Percentiles rank a stretch among this genome's conserved stretches.
These are phyloP conservation scores for Ophion slaviceki DNA, from an alignment of 2,888 invertebrate genomes.

Conservation along the genomic window DNA sequence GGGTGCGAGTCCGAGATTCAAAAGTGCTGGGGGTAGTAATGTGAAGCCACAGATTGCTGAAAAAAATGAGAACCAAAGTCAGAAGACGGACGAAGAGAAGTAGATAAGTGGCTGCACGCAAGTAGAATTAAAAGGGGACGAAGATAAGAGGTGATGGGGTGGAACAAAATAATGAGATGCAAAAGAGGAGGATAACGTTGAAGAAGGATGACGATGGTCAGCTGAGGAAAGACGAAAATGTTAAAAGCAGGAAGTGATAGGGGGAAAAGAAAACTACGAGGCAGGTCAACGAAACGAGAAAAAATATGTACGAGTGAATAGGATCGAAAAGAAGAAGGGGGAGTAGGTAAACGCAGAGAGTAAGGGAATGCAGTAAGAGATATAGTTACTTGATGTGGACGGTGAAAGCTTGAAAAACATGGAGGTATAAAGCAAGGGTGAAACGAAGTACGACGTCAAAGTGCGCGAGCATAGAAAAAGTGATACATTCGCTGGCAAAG, in stretches of 20 bases:
- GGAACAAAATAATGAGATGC: neutral
- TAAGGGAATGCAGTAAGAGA: conserved; percentile 20
- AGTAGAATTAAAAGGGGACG: neutral
- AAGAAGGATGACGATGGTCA: neutral
- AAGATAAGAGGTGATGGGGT: neutral
- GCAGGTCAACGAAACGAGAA: neutral
- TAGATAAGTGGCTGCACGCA: conserved; percentile 39
- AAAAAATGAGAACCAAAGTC: conserved; percentile 31
- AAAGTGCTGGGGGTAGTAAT: conserved; percentile 32
- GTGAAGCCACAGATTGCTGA: conserved; percentile 52
- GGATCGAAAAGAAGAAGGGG: neutral
- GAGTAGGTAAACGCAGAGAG: neutral
- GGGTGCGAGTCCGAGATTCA: conserved; percentile 29
- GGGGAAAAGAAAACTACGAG: too few relatives aligned
- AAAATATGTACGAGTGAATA: neutral
- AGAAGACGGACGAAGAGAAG: conserved; percentile 42
- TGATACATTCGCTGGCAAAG: conserved; percentile 58
- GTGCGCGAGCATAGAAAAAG: conserved; percentile 25
- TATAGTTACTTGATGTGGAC: conserved; percentile 12
- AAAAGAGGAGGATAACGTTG: too few relatives aligned
- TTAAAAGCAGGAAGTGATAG: too few relatives aligned
- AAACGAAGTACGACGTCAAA: conserved; percentile 19
- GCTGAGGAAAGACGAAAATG: neutral
- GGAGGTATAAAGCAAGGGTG: conserved; percentile 7
- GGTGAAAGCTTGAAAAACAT: conserved; percentile 15